Evolutionary conservation across 2,797 vertebrate genomes (phyloP).

Genomic region (Lemur catta): DNA sequence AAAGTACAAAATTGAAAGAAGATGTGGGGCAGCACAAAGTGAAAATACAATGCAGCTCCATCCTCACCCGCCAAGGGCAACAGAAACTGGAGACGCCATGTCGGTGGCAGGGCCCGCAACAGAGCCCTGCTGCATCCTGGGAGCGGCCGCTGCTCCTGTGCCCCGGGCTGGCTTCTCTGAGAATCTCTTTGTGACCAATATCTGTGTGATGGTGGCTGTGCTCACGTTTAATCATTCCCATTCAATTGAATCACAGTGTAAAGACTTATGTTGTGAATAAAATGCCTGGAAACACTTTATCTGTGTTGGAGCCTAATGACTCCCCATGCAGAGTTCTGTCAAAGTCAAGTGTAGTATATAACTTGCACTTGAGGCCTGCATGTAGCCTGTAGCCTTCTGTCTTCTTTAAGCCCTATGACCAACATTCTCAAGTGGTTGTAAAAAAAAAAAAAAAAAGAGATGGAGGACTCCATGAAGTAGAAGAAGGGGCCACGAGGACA

Average conservation of each 20-base stretch:
- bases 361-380: background rate
- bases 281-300: background rate
- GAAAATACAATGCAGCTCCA: background rate
- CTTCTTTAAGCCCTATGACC: background rate
- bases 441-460: background rate
- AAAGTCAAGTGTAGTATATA: background rate
- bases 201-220: background rate
- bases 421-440: background rate
- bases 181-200: background rate
- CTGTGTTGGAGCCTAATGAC: background rate
- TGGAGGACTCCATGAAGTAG: background rate
- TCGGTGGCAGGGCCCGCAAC: background rate
- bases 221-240: background rate
- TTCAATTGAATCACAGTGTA: background rate
- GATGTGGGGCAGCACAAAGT: background rate
- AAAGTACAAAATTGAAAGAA: background rate
- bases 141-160: accelerated
- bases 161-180: background rate
- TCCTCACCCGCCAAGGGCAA: background rate
- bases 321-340: background rate
- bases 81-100: accelerated
- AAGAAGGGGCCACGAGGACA: background rate
- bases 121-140: background rate
- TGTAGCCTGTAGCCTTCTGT: background rate
- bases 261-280: background rate